A percentile compares a stretch with the other conserved stretches of the same genome.
These are phyloP conservation scores for Patella depressa DNA, from an alignment of 2,888 invertebrate species.

Conservation along the genomic window DNA sequence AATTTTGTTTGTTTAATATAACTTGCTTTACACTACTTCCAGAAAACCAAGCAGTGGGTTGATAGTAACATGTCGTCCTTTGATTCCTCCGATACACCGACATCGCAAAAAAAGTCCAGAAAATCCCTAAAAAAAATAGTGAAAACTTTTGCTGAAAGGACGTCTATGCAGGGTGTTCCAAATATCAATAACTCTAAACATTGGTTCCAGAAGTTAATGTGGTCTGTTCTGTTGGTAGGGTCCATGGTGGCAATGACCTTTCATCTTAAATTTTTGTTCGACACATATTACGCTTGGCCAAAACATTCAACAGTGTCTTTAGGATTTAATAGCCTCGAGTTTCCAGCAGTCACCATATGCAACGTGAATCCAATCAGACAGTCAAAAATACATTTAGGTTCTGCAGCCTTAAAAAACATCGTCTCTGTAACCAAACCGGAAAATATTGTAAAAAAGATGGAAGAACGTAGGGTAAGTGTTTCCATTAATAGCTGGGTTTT, in stretches of 20 bases:
- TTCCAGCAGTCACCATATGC: conserved; percentile 38
- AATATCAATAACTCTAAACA: conserved; percentile 26
- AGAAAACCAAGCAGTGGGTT: neutral
- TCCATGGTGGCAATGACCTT: conserved; percentile 22
- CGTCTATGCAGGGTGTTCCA: conserved; percentile 34
- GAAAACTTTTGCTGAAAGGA: conserved; percentile 27
- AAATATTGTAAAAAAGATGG: neutral
- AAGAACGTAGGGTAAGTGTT: neutral
- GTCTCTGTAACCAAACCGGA: neutral
- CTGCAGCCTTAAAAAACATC: conserved; percentile 1
- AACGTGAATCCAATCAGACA: conserved; percentile 37
- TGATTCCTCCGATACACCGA: conserved; percentile 2
- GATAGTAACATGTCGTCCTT: neutral
- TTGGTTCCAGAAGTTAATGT: conserved; percentile 26
- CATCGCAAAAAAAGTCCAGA: neutral
- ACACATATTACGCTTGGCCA: conserved; percentile 22
- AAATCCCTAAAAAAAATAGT: neutral
- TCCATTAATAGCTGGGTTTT: too few species aligned
- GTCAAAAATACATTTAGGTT: neutral
- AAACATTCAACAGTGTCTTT: conserved; percentile 27
- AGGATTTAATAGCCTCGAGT: conserved; percentile 26
- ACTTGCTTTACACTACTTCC: neutral
- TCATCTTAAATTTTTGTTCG: conserved; percentile 21
- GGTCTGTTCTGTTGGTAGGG: conserved; percentile 28
- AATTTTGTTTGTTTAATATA: too few species aligned